Evolutionary conservation across 2,113 vertebrate genomes (phyloP), one percentile per base, ranked within the genome.

Genomic region (Phaethon lepturus): DNA sequence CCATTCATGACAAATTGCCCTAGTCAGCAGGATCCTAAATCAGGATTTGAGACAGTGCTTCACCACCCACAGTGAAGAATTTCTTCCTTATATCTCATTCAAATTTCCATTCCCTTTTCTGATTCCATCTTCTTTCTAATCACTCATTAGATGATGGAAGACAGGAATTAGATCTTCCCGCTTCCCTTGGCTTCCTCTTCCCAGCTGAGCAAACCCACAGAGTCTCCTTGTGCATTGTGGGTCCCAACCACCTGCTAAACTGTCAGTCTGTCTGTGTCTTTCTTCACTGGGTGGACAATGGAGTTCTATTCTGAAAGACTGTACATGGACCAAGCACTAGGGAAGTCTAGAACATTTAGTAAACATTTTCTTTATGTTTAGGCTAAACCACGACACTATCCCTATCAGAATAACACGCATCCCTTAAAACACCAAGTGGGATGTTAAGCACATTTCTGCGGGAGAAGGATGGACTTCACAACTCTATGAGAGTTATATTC

Each of bases 211-310:
- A 49, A 63, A 42, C 11, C 13, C 40, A 50, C 7, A 77, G 17
- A 17, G 15, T 19, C 5, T 82, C n/a, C 28, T 64, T 60, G 22
- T 0, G 1, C 11, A 29, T 8, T 0, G 0, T 18, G 24, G 60
- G 17, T 6, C 24, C 10, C 44, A 78, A 7, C 1, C 8, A 22
- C 1, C 7, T 9, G 16, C 22, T 3, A 17, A 22, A 73, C 24
- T 45, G 31, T 38, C 7, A 2, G 52, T 15, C 53, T 63, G 7
- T 8, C 53, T 77, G 7, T 26, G 40, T 60, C 44, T 59, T 45
- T 60, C n/a, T 69, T 66, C 45, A 38, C 5, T 0, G 3, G 7
- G 9, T 81, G 53, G 4, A 35, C 19, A 42, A 5, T 20, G 0
- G 2, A 67, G 26, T 38, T 72, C 17, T 45, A 1, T 56, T 87